These are phyloP conservation scores for Henicopernis longicauda DNA, from an alignment of 2,113 vertebrate species.

Conservation along the genomic window DNA sequence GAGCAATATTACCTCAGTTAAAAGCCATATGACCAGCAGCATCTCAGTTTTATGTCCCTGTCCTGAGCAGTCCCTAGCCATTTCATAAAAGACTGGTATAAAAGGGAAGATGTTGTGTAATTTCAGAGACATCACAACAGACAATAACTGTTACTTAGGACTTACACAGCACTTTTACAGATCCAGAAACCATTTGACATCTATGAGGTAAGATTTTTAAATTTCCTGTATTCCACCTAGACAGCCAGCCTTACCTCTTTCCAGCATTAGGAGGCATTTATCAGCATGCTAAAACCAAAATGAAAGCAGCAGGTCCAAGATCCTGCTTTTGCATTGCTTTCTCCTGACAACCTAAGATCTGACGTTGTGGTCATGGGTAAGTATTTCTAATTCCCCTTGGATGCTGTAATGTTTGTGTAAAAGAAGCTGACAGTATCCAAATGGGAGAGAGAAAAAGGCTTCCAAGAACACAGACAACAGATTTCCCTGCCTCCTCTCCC, in stretches of 20 bases:
- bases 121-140: neutral
- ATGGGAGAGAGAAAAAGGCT: conserved; percentile 10
- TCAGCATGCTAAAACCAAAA: neutral
- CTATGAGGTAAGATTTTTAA: conserved; percentile 8
- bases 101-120: neutral
- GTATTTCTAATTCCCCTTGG: conserved; percentile 52
- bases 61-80: neutral
- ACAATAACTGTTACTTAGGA: neutral
- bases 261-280: conserved; percentile 21
- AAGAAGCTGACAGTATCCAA: conserved; percentile 51
- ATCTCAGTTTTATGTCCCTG: neutral
- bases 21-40: neutral
- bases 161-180: neutral
- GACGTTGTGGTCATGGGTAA: conserved; percentile 44
- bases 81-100: neutral
- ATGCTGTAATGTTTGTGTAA: conserved; percentile 58
- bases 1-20: neutral
- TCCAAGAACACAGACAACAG: conserved; percentile 52
- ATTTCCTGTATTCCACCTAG: conserved; percentile 21
- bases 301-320: neutral
- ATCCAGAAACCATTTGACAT: neutral
- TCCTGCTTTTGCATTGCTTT: conserved; percentile 19
- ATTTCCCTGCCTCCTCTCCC: neutral
- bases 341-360: conserved; percentile 21
- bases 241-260: neutral